These are phyloP conservation scores for Albula glossodonta DNA, from an alignment of 2,113 vertebrate species.

Conservation along the genomic window DNA sequence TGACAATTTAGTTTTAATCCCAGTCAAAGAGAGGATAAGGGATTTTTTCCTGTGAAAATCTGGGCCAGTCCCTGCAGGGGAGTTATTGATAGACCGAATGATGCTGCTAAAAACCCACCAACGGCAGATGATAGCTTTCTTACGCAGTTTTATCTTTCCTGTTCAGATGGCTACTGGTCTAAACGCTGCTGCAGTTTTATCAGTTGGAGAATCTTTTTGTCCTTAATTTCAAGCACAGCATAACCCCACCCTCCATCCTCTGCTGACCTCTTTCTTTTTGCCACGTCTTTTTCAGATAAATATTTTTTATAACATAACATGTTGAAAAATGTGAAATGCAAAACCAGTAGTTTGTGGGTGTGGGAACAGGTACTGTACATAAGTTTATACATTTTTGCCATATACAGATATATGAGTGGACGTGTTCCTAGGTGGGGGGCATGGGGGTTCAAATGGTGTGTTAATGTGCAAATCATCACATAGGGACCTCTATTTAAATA, in stretches of 20 bases:
- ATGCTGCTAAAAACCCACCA: neutral
- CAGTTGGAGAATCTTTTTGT: constrained; percentile 6
- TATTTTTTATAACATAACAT: neutral
- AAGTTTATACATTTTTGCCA: neutral
- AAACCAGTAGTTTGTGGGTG: neutral
- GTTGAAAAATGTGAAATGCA: neutral
- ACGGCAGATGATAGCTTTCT: neutral
- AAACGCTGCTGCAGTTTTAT: neutral
- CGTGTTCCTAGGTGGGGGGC: neutral
- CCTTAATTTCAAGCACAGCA: neutral
- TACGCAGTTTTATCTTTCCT: constrained; percentile 8
- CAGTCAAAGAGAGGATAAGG: neutral
- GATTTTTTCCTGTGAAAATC: neutral
- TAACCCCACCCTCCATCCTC: neutral
- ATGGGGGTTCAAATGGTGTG: neutral
- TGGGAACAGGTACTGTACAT: neutral
- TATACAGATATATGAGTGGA: neutral
- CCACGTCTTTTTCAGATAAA: neutral
- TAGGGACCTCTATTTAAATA: too few species aligned
- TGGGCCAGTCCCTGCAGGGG: neutral
- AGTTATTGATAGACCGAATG: constrained; percentile 7
- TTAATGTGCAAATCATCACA: too few species aligned
- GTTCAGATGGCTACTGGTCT: neutral
- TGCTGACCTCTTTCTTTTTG: neutral
- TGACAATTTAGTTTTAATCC: neutral